A percentile compares a stretch with the other conserved stretches of the same genome.
phyloP scores from a whole-genome alignment of 1,140 invertebrate genomes.

The Heliconius hewitsoni region DNA sequence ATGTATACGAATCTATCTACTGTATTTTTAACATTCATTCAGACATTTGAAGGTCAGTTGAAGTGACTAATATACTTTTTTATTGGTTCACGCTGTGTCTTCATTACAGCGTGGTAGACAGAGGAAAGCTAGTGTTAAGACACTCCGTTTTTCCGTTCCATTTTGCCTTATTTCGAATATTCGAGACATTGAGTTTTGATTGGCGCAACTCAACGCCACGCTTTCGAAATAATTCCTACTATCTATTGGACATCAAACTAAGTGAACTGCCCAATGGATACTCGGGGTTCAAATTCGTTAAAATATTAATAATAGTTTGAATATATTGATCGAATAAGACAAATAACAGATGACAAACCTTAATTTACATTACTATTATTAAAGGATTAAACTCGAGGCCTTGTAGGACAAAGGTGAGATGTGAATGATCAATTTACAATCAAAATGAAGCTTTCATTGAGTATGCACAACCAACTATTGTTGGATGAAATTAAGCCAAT shows the following conservation, averaged over 20 bases:
- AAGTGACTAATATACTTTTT: not conserved
- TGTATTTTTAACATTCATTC: slow-evolving; percentile 31
- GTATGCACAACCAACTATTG: slow-evolving; percentile 14
- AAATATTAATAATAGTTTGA: not conserved
- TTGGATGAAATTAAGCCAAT: slow-evolving; percentile 32
- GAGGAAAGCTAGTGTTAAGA: no score
- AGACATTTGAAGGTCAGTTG: slow-evolving; percentile 23
- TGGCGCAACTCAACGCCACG: no score
- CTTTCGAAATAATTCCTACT: no score
- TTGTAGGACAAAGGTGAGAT: slow-evolving; percentile 39
- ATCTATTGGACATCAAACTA: no score
- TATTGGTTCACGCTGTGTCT: not conserved
- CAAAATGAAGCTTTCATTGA: slow-evolving; percentile 51
- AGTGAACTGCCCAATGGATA: no score
- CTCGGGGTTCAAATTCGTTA: no score
- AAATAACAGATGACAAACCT: slow-evolving; percentile 4
- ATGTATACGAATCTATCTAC: slow-evolving; percentile 26
- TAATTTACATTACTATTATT: slow-evolving; percentile 24
- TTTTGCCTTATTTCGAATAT: no score
- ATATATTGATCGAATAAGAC: not conserved
- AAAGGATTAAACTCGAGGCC: slow-evolving; percentile 37
- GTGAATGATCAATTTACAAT: slow-evolving; percentile 64
- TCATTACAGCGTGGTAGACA: no score
- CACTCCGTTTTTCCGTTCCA: no score
- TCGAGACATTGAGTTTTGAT: no score